Conservation (phyloP, 2,888 invertebrate species). For the Tipula helvola region DNA sequence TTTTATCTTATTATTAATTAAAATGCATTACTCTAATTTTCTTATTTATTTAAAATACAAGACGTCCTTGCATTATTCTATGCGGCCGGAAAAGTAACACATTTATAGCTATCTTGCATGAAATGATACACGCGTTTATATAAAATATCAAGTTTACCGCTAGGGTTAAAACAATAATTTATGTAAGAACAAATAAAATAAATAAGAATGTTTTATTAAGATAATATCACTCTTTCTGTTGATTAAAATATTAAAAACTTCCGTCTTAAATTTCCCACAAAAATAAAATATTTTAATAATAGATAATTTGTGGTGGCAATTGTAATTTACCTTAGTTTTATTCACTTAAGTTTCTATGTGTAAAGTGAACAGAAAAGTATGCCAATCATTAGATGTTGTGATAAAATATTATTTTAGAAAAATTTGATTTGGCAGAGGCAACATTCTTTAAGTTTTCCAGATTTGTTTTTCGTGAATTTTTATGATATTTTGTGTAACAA, state of each 20-base stretch:
- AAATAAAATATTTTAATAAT: neutral
- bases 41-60: neutral
- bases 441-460: too few relatives aligned
- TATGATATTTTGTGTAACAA: too few relatives aligned
- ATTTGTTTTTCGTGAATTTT: too few relatives aligned
- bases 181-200: neutral
- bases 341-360: neutral
- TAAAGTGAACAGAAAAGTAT: too few relatives aligned
- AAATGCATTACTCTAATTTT: neutral
- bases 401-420: too few relatives aligned
- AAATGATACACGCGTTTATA: neutral
- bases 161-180: neutral
- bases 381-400: too few relatives aligned
- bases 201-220: neutral
- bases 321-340: neutral
- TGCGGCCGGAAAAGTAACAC: neutral
- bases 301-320: neutral
- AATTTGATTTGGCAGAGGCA: too few relatives aligned
- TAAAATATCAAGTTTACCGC: neutral
- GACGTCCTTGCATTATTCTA: neutral
- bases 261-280: neutral
- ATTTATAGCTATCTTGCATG: neutral
- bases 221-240: neutral
- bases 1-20: neutral
- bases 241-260: slow-evolving; percentile 4